A percentile compares a stretch with the other conserved stretches of the same genome.
phyloP scores from a whole-genome alignment of 2,113 vertebrate species.

The Lepus americanus region DNA sequence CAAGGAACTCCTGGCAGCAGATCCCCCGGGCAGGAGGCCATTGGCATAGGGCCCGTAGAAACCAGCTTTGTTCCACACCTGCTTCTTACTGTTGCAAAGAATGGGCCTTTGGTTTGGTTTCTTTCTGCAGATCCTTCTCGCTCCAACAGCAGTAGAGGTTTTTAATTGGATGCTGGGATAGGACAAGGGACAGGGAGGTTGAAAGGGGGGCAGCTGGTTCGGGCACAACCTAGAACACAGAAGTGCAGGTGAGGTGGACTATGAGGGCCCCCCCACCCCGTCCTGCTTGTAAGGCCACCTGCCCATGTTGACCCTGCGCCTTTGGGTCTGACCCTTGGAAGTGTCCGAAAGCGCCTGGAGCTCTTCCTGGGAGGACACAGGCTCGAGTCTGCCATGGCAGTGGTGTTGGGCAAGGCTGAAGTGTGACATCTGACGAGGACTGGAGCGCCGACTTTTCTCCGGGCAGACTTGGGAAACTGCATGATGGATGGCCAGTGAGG shows the following conservation, averaged over 20 bases:
- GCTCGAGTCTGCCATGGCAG: constrained; percentile 13
- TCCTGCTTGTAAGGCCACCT: neutral
- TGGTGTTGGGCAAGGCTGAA: neutral
- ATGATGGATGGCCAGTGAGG: neutral
- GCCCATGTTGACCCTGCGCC: neutral
- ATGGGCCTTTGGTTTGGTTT: neutral
- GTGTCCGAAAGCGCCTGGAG: neutral
- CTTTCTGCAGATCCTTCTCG: neutral
- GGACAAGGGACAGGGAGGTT: neutral
- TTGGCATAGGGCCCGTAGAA: constrained; percentile 47
- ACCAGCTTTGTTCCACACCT: neutral
- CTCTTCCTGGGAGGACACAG: neutral
- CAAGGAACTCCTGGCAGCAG: constrained; percentile 22
- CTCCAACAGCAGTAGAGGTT: neutral
- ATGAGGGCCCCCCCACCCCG: neutral
- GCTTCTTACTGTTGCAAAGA: neutral
- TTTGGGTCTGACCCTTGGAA: neutral
- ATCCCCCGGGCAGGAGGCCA: neutral
- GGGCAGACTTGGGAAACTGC: neutral
- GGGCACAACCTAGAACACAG: neutral
- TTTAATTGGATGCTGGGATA: neutral
- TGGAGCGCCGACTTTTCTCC: neutral
- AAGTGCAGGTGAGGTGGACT: neutral
- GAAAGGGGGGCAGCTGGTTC: neutral
- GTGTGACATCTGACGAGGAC: constrained; percentile 50